Conservation (phyloP, 2,888 invertebrate genomes). For the Orthonychiurus folsomi region DNA sequence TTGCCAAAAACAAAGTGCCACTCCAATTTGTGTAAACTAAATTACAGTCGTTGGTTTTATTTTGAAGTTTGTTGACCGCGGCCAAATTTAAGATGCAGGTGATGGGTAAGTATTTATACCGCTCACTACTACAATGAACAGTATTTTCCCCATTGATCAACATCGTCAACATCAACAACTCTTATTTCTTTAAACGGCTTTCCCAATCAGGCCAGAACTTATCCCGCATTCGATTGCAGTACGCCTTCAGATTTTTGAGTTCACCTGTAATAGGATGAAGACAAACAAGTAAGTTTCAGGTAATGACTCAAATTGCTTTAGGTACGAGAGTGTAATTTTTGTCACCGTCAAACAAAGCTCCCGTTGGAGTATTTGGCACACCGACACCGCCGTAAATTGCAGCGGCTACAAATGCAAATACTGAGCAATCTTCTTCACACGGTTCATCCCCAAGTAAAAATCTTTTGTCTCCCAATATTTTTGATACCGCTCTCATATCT, state of each 20-base stretch:
- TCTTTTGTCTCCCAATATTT: neutral
- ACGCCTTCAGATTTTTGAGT: neutral
- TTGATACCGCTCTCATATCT: neutral
- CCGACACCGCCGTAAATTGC: too few species aligned
- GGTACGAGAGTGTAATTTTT: neutral
- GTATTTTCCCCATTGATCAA: too few species aligned
- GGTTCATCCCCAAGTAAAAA: slow-evolving; percentile 2
- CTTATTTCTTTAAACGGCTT: neutral
- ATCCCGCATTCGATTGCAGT: neutral
- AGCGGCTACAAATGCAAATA: neutral
- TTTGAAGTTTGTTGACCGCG: neutral
- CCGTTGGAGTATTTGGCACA: neutral
- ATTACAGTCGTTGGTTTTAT: too few species aligned
- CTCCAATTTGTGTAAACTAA: too few species aligned
- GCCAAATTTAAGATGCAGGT: too few species aligned
- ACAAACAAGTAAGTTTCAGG: neutral
- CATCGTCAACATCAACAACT: too few species aligned
- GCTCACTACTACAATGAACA: too few species aligned
- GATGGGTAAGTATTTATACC: too few species aligned
- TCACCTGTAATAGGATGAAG: neutral
- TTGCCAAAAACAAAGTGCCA: too few species aligned
- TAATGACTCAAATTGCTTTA: neutral
- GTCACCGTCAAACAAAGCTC: neutral
- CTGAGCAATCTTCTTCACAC: neutral
- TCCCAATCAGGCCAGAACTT: neutral